phyloP scores from a whole-genome alignment of 1,140 invertebrate species.

The Oryctes rhinoceros region DNA sequence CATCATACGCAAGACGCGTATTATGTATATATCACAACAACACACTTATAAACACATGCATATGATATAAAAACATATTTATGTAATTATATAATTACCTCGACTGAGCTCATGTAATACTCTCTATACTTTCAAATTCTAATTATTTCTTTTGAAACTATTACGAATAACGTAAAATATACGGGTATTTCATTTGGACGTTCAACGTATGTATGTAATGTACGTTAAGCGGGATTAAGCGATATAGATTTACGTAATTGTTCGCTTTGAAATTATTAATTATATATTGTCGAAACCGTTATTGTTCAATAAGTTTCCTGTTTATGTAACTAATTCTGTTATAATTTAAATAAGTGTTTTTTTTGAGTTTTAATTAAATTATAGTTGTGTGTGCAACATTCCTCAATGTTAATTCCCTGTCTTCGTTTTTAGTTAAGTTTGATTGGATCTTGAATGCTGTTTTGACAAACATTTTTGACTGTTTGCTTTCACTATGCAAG shows the following conservation, averaged over 20 bases:
- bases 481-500: too few species aligned
- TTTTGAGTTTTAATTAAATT: not conserved
- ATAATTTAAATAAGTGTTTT: not conserved
- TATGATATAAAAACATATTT: not conserved
- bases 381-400: not conserved
- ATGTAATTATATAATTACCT: slow-evolving; percentile 21
- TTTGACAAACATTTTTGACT: too few species aligned
- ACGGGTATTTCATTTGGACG: not conserved
- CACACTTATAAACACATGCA: not conserved
- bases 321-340: not conserved
- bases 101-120: slow-evolving; percentile 1
- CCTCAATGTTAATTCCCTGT: too few species aligned
- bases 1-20: not conserved
- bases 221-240: not conserved
- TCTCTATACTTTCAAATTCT: slow-evolving; percentile 28
- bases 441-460: too few species aligned
- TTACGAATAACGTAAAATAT: not conserved
- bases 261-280: not conserved
- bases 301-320: not conserved
- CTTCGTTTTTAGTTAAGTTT: too few species aligned
- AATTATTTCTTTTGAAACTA: not conserved
- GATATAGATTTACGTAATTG: slow-evolving; percentile 8
- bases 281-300: not conserved
- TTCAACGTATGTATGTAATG: not conserved
- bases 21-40: not conserved